Evolutionary conservation across 1,140 invertebrate genomes (phyloP), one percentile per base, ranked within the genome.

Genomic region (Drosophila kurseongensis): DNA sequence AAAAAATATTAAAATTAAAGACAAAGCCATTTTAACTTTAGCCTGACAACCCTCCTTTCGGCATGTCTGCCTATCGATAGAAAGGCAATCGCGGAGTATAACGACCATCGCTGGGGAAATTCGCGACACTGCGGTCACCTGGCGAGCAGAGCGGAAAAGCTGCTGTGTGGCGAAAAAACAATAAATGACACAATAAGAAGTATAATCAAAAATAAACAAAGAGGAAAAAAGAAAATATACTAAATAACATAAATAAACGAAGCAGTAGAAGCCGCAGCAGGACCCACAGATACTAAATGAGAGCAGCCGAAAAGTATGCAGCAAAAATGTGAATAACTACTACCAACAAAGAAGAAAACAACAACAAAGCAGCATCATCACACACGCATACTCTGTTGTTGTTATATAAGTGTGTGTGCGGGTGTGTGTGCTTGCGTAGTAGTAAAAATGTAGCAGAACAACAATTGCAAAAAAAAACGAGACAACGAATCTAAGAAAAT

Each of bases 251-350:
- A 13, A 35, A 42, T 18, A 42, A 61, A 61, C 42, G 12, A 29
- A n/a, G 5, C 18, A 36, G 29, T 9, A 7, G 2, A 32, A 8
- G 13, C 10, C 12, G 14, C 32, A 55, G 18, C 50, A 67, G 23
- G 23, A 23, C 48, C 29, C 32, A 69, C 12, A 69, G 41, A 27
- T 13, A 32, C 32, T n/a, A 40, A 50, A 8, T 35, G 38, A 14
- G 38, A 40, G 27, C 27, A 41, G 59, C 55, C 54, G 27, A 1
- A 59, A 76, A 76, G 73, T 76, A 76, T 76, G 73, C 73, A 75
- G 42, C 61, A 51, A 68, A 42, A 71, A 68, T 58, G 63, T 78
- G 75, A 76, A 76, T 75, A 59, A 75, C 23, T 41, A 50, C 44
- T 50, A 41, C 40, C 29, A 50, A 42, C 12, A 61, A 55, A 45